phyloP scores from a whole-genome alignment of 2,888 invertebrate genomes.

The Germaria angustata region DNA sequence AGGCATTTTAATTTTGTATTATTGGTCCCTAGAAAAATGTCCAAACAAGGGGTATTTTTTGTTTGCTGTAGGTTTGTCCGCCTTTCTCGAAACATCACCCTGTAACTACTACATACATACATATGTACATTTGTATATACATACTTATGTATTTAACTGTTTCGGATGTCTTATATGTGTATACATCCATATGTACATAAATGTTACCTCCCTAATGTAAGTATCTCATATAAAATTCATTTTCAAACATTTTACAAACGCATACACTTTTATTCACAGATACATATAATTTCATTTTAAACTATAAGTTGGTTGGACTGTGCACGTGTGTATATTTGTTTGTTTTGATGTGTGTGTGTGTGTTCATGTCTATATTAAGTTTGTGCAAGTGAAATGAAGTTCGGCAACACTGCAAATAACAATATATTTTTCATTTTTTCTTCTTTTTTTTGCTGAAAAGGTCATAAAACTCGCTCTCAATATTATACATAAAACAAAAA shows the following conservation, averaged over 20 bases:
- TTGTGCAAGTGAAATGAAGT: slow-evolving; percentile 66
- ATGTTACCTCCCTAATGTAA: slow-evolving; percentile 8
- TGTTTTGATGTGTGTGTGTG: background rate
- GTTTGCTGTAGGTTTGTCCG: too few relatives aligned
- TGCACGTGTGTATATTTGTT: slow-evolving; percentile 1
- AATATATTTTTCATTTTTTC: slow-evolving; percentile 30
- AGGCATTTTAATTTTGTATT: too few relatives aligned
- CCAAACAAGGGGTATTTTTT: too few relatives aligned
- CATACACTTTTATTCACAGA: slow-evolving; percentile 11
- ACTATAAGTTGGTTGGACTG: slow-evolving; percentile 37
- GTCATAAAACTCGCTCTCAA: slow-evolving; percentile 68
- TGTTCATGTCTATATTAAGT: slow-evolving; percentile 40
- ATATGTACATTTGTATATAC: background rate
- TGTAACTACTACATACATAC: background rate
- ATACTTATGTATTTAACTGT: background rate
- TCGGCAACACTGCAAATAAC: slow-evolving; percentile 65
- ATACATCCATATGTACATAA: background rate
- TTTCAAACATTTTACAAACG: slow-evolving; percentile 35
- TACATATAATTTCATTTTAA: slow-evolving; percentile 49
- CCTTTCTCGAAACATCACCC: too few relatives aligned
- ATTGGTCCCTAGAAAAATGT: too few relatives aligned
- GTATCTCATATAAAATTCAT: background rate
- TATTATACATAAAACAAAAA: slow-evolving; percentile 58
- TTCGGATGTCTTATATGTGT: too few relatives aligned
- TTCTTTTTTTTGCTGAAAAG: slow-evolving; percentile 57